Base-by-base conservation (phyloP, 2,888 invertebrate genomes). In the Pyrrhia umbra region DNA sequence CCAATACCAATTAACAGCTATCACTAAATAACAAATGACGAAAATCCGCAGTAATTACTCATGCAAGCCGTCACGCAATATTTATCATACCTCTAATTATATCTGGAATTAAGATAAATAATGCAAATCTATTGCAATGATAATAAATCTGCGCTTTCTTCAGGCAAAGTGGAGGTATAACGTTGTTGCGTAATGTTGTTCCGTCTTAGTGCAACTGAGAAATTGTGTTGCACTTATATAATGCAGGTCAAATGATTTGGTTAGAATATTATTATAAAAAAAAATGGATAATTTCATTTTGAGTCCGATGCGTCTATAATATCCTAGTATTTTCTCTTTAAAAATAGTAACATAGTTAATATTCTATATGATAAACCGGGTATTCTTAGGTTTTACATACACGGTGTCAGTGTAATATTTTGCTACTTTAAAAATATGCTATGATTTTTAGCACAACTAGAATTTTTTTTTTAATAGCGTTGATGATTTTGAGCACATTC, bases 61-160 rank as follows among this genome's bases (percentile, higher is more conserved):
- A 65, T 62, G 30, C 16, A 51, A 50, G 43, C 46, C 46, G 59
- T 62, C 65, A 62, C 49, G 50, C 57, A 52, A 63, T 59, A 66
- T 66, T 59, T 50, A 66, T 60, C 68, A 55, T 50, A 60, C 16
- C 25, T 63, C 55, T 70, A 79, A 72, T 72, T 69, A 77, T 55
- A 49, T 39, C 60, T 46, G 59, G 50, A 51, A 73, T 65, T 56
- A 64, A 67, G 56, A 69, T 70, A 78, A 77, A 73, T 71, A 71
- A 80, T 75, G 69, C 72, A 78, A 80, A 77, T 62, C 52, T 74
- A 63, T 62, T 56, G 67, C 75, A 80, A 75, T 70, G 55, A 51
- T 68, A 62, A 76, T 84, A 79, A 85, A 84, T 85, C 80, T 78
- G 61, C 68, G 68, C 75, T 76, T 80, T 80, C 79, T 80, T 81